Evolutionary conservation across 2,888 invertebrate species (phyloP), one percentile per base, ranked within the genome.

Genomic region (Operophtera brumata): DNA sequence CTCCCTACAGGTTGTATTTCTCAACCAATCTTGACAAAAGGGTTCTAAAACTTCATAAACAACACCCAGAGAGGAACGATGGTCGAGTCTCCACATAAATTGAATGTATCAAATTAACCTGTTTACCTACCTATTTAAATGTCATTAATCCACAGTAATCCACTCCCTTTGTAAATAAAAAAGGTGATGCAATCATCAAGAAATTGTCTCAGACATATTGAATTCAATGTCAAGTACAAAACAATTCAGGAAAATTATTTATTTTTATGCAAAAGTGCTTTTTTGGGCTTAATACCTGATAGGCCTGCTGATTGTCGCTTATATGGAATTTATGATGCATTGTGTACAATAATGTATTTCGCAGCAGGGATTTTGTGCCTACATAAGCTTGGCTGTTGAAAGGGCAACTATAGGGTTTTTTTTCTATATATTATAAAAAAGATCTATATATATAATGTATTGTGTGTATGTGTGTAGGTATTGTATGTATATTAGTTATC

Each of bases 131-230:
- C 2, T 30, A 2, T 30, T 42, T n/a, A 37, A 47, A 26, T 43
- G 35, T 49, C 13, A 36, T n/a, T n/a, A n/a, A n/a, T 5, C n/a
- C 11, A 48, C 40, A 4, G 42, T 42, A 36, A 30, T 9, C 40
- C 28, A 42, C 26, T 13, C 43, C 47, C 40, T n/a, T n/a, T 47
- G 37, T 40, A 52, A 47, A 53, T 41, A 52, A 28, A 54, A 55
- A 34, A 57, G 49, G 62, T 85, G 84, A 86, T 61, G 84, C 78
- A 86, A 86, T 70, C 55, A 51, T 69, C 74, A 75, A 75, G 69
- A 76, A 50, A 62, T 86, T 86, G 66, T 80, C 62, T 76, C 78
- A 84, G 60, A 57, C 45, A 59, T 62, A 20, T 62, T 59, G 53
- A 40, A 54, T 63, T 67, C 71, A 77, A 75, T 73, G 73, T 71